phyloP scores from a whole-genome alignment of 2,888 invertebrate species.

The Argynnis bischoffii region DNA sequence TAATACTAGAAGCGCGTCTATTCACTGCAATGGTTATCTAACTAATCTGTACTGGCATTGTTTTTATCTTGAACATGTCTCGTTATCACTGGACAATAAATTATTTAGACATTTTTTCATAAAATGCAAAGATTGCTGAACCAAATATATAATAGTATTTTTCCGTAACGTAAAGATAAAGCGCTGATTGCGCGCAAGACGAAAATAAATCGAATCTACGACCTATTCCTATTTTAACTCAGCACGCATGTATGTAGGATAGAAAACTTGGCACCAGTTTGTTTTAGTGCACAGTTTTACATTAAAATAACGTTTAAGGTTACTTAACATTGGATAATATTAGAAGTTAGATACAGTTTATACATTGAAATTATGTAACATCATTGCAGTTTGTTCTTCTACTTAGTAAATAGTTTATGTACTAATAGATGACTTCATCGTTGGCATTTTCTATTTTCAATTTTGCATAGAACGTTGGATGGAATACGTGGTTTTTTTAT shows the following conservation, averaged over 20 bases:
- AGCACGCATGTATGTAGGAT: constrained; percentile 23
- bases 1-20: constrained; percentile 48
- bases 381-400: too few relatives aligned
- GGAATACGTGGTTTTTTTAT: too few relatives aligned
- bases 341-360: not conserved
- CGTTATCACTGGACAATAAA: constrained; percentile 68
- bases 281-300: not conserved
- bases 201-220: constrained; percentile 51
- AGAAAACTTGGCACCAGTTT: constrained; percentile 10
- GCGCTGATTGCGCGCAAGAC: constrained; percentile 43
- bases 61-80: constrained; percentile 59
- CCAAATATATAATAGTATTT: constrained; percentile 44
- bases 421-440: constrained; percentile 15
- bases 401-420: not conserved
- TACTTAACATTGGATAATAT: too few relatives aligned
- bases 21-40: constrained; percentile 57
- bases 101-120: constrained; percentile 59
- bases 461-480: not conserved
- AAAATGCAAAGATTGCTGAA: constrained; percentile 50
- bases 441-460: constrained; percentile 6
- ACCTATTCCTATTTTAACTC: constrained; percentile 34
- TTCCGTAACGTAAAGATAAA: constrained; percentile 36
- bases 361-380: too few relatives aligned
- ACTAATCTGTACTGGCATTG: constrained; percentile 62
- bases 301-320: not conserved